Percentiles rank a stretch among this genome's conserved stretches.
These are phyloP conservation scores for Camponotus floridanus DNA, from an alignment of 1,140 invertebrate genomes.

Conservation along the genomic window DNA sequence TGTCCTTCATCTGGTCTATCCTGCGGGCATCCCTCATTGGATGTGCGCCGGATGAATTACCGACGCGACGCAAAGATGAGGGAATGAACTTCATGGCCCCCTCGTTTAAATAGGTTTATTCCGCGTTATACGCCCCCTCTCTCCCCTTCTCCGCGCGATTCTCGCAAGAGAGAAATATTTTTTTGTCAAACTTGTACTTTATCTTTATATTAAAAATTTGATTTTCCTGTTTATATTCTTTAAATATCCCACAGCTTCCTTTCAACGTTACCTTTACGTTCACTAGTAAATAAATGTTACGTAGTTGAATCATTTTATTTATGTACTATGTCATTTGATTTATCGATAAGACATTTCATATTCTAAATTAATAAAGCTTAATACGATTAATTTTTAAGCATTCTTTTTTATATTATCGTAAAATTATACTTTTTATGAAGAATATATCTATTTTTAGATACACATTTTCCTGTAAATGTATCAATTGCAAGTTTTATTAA, in stretches of 20 bases:
- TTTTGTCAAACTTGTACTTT: neutral
- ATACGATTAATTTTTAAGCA: neutral
- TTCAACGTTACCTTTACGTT: too few species aligned
- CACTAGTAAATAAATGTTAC: too few species aligned
- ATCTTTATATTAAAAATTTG: neutral
- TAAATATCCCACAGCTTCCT: too few species aligned
- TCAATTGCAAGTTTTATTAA: neutral
- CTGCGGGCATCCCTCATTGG: slow-evolving; percentile 70
- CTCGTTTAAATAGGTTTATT: slow-evolving; percentile 74
- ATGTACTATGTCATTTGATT: neutral
- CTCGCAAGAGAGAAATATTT: neutral
- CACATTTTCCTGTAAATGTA: neutral
- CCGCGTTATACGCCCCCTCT: slow-evolving; percentile 32
- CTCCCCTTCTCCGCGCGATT: neutral
- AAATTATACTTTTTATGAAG: neutral
- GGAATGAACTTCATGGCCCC: slow-evolving; percentile 68
- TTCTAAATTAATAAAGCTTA: neutral
- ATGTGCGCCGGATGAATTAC: slow-evolving; percentile 82
- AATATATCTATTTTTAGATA: neutral
- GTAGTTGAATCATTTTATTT: too few species aligned
- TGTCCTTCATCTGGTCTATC: slow-evolving; percentile 69
- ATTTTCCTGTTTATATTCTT: too few species aligned
- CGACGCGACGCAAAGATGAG: slow-evolving; percentile 78
- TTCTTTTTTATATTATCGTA: neutral
- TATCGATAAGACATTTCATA: neutral